phyloP scores from a whole-genome alignment of 2,113 vertebrate genomes.

The Tragulus kanchil region DNA sequence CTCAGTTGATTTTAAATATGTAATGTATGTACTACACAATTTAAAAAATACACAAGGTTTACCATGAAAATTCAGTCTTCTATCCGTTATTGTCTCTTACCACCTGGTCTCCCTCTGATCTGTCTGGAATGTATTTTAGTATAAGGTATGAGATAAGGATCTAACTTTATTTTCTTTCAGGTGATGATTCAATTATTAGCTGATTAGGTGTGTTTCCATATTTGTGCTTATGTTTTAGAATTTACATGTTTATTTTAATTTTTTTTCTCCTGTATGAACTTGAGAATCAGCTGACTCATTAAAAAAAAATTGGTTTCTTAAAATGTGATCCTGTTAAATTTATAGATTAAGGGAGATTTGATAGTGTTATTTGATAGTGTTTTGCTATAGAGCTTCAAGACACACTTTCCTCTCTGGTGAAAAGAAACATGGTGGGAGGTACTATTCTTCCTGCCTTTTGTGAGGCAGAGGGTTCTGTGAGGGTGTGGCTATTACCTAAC shows the following conservation, averaged over 20 bases:
- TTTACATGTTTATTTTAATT: neutral
- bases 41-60: slow-evolving; percentile 14
- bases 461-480: neutral
- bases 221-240: slow-evolving; percentile 5
- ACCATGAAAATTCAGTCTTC: neutral
- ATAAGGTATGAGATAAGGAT: neutral
- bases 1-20: slow-evolving; percentile 37
- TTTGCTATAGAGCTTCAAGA: neutral
- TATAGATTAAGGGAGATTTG: neutral
- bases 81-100: neutral
- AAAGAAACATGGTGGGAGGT: neutral
- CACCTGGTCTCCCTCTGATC: neutral
- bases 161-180: slow-evolving; percentile 50
- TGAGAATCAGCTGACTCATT: neutral
- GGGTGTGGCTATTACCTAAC: neutral
- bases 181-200: neutral
- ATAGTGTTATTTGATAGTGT: neutral
- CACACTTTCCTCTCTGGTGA: neutral
- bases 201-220: neutral
- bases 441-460: neutral
- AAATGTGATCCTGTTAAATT: neutral
- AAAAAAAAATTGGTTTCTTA: neutral
- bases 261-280: neutral
- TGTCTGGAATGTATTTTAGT: slow-evolving; percentile 17
- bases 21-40: neutral